Evolutionary conservation across 2,113 vertebrate genomes (phyloP).

Genomic region (Apodemus sylvaticus): DNA sequence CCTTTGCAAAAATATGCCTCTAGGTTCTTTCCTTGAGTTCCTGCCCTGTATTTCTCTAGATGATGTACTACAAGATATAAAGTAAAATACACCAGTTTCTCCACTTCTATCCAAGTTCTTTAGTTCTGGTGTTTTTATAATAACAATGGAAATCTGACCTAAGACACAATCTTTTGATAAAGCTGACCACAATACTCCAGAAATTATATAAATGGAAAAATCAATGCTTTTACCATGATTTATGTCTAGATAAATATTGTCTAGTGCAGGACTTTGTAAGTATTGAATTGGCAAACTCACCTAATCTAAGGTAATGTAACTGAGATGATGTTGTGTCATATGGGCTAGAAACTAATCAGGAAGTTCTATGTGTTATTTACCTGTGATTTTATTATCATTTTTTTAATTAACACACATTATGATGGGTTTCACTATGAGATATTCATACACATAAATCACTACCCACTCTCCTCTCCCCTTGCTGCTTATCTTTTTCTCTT

Average conservation of each 20-base stretch:
- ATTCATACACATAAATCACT: no score
- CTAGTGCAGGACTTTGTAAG: neutral
- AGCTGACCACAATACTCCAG: neutral
- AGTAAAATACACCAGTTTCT: neutral
- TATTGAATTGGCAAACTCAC: neutral
- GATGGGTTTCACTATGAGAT: neutral
- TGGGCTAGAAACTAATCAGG: neutral
- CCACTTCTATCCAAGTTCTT: neutral
- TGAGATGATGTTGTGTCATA: neutral
- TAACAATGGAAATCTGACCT: neutral
- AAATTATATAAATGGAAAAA: neutral
- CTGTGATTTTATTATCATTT: neutral
- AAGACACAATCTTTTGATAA: neutral
- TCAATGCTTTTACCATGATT: neutral
- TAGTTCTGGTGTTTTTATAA: neutral
- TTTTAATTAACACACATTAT: neutral
- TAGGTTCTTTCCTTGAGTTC: neutral
- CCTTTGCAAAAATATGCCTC: neutral
- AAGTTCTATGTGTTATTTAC: neutral
- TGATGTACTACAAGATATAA: neutral
- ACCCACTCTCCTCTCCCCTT: accelerated
- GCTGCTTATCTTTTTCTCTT: neutral
- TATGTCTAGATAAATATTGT: neutral
- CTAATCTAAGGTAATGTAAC: neutral
- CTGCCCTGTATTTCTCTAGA: neutral